Evolutionary conservation across 2,113 vertebrate genomes (phyloP).

Genomic region (Pampusana beccarii): DNA sequence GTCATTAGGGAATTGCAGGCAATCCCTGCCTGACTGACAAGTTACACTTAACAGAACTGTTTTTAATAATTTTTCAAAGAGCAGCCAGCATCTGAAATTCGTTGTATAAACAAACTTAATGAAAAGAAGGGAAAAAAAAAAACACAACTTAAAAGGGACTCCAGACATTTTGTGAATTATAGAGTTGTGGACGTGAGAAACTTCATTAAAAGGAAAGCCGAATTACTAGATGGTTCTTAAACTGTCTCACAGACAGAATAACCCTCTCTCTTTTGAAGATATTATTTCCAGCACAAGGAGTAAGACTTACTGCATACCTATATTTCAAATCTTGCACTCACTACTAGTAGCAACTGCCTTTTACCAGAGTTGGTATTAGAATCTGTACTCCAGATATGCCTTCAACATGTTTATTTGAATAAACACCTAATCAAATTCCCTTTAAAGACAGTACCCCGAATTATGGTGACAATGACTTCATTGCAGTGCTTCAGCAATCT

Average conservation of each 20-base stretch:
- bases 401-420: neutral
- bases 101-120: neutral
- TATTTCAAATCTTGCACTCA: neutral
- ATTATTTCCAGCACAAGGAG: neutral
- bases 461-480: neutral
- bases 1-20: neutral
- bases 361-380: neutral
- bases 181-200: neutral
- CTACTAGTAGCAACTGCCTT: neutral
- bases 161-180: neutral
- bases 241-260: neutral
- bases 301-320: neutral
- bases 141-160: neutral
- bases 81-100: neutral
- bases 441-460: neutral
- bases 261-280: neutral
- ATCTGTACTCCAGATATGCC: neutral
- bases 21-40: neutral
- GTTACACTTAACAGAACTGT: neutral
- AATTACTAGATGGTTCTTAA: neutral
- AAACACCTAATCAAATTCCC: neutral
- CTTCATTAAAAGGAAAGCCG: neutral
- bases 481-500: neutral
- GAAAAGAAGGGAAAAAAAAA: too few relatives aligned
- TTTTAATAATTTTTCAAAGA: conserved; percentile 26